A percentile compares a stretch with the other conserved stretches of the same genome.
Evolutionary conservation across 2,113 vertebrate genomes (phyloP).

Genomic region (Chamaetylas fuelleborni): DNA sequence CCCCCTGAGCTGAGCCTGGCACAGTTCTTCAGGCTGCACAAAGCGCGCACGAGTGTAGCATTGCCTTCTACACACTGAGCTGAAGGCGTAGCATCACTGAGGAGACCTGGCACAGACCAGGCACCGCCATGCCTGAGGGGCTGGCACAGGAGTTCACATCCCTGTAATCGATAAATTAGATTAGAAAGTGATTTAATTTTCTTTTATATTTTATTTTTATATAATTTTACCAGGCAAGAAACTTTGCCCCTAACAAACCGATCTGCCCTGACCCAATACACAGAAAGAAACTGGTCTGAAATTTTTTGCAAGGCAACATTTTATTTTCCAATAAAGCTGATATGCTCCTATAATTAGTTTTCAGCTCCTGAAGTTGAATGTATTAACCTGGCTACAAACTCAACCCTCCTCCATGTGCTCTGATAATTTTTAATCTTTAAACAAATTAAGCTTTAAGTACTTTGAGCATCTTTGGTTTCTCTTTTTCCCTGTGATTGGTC

Average conservation of each 20-base stretch:
- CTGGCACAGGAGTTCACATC: background rate
- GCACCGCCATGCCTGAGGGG: rapidly evolving
- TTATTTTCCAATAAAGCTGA: background rate
- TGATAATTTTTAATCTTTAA: background rate
- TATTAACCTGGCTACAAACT: background rate
- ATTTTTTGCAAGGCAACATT: background rate
- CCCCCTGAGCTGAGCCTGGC: background rate
- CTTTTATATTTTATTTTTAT: too few relatives aligned
- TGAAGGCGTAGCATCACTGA: background rate
- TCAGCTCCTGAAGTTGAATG: background rate
- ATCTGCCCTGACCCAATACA: background rate
- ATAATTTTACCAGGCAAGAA: background rate
- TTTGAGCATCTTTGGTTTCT: background rate
- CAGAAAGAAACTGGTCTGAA: background rate
- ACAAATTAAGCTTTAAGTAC: background rate
- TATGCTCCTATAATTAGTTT: background rate
- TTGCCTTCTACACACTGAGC: background rate
- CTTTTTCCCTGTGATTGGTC: background rate
- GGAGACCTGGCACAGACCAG: background rate
- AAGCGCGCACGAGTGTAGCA: rapidly evolving
- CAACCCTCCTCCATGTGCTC: background rate
- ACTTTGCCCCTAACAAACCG: background rate
- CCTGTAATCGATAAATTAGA: background rate
- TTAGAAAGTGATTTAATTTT: background rate
- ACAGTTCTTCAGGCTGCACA: background rate